Percentiles rank a stretch among this genome's conserved stretches.
Evolutionary conservation across 2,888 invertebrate species (phyloP).

Genomic region (Lingula anatina): DNA sequence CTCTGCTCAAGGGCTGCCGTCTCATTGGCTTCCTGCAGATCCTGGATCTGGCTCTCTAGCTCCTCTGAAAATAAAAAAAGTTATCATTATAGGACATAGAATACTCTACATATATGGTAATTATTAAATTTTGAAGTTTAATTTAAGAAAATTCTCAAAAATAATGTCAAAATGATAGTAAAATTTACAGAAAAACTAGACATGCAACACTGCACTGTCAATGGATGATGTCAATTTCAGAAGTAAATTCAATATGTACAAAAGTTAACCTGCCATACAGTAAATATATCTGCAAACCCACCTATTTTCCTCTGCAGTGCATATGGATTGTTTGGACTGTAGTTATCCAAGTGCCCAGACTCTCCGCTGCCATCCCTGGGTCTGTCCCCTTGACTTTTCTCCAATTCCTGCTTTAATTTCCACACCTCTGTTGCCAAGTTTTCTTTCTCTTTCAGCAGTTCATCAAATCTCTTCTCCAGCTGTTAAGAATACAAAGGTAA

Average conservation of each 20-base stretch:
- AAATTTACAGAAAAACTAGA: background rate
- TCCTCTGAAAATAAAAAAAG: constrained; percentile 26
- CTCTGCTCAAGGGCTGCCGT: constrained; percentile 23
- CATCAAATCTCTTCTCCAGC: constrained; percentile 23
- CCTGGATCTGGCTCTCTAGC: constrained; percentile 40
- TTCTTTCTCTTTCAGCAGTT: constrained; percentile 39
- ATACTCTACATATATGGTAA: background rate
- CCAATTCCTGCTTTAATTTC: constrained; percentile 26
- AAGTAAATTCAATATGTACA: too few relatives aligned
- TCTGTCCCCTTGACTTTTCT: constrained; percentile 9
- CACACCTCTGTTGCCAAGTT: constrained; percentile 36
- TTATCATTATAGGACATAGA: too few relatives aligned
- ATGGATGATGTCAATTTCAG: too few relatives aligned
- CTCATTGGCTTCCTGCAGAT: constrained; percentile 41
- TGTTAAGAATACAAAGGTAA: constrained; percentile 8
- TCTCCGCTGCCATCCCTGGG: constrained; percentile 5
- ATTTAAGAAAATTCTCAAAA: background rate
- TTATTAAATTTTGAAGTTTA: background rate
- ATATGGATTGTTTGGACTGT: constrained; percentile 31
- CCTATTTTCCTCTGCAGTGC: constrained; percentile 39
- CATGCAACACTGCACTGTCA: too few relatives aligned
- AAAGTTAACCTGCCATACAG: too few relatives aligned
- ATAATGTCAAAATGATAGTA: background rate
- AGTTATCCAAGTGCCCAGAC: constrained; percentile 19
- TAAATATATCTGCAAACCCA: too few relatives aligned